Evolutionary conservation across 2,888 invertebrate genomes (phyloP), one percentile per base, ranked within the genome.

Genomic region (Tenthredo notha): DNA sequence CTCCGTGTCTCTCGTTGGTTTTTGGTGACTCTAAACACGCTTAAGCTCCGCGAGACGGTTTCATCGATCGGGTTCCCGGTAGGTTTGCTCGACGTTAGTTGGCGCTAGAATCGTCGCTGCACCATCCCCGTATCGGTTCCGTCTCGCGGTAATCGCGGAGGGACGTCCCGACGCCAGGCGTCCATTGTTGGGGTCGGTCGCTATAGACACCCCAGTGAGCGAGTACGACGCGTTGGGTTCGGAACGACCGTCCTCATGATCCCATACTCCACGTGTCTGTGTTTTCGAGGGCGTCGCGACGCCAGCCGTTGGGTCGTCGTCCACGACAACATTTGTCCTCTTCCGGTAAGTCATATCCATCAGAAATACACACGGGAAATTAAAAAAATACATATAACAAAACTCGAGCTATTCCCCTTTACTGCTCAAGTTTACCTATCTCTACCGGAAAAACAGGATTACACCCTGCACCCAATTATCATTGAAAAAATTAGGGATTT

Each of bases 191-290:
- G 61, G 77, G 72, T 33, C 37, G 84, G 75, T 78, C 77, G 78
- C 84, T 84, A 84, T 84, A 84, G 77, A 43, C 84, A 78, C 84
- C 29, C 84, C 74, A 43, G 84, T 78, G 77, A 84, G 86, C 82
- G 58, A 61, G 80, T 75, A 85, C 84, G 80, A 85, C 86, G 80
- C 82, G 82, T 80, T 82, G 67, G 70, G 61, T 67, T 58, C 84
- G 84, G 67, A 65, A 84, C 78, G 25, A 77, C 80, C 84, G 67
- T 84, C 88, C 86, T 85, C 87, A 91, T 91, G 91, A 91, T 91
- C 84, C 91, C 91, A 83, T 91, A 91, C 88, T 89, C 91, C 89
- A 90, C 91, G 89, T 91, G 91, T 87, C 88, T 91, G 87, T 90
- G 90, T 87, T 90, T 90, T 86, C 88, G 90, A 84, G 87, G 89